Conservation (phyloP, 2,797 vertebrate genomes). For the Syndactyla subalaris region DNA sequence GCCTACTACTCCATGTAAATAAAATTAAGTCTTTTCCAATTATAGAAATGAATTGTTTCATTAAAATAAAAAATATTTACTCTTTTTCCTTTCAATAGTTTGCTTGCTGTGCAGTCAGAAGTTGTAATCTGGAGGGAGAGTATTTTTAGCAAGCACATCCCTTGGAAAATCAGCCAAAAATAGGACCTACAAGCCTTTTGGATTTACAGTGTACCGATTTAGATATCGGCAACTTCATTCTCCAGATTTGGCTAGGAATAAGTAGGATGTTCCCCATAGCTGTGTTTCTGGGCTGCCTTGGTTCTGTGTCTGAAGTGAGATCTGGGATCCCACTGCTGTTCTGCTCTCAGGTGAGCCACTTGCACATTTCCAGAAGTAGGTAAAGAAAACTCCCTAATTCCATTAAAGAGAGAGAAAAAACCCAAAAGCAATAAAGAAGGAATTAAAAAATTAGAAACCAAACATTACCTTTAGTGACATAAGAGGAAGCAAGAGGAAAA, state of each 20-base stretch:
- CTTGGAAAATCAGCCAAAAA: constrained; percentile 44
- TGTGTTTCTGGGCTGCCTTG: not conserved
- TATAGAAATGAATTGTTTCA: not conserved
- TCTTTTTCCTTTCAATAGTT: not conserved
- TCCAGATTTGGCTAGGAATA: not conserved
- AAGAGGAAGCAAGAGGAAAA: not conserved
- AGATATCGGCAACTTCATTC: constrained; percentile 5
- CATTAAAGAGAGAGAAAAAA: not conserved
- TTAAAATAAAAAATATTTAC: not conserved
- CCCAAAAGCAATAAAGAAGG: not conserved
- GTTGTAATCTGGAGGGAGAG: not conserved
- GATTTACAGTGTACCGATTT: constrained; percentile 16
- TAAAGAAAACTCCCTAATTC: not conserved
- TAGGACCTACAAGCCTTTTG: not conserved
- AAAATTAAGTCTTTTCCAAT: not conserved
- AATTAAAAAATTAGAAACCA: not conserved
- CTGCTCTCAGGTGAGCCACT: not conserved
- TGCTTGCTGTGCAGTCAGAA: not conserved
- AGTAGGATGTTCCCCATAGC: not conserved
- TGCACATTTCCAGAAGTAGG: not conserved
- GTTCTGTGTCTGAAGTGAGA: not conserved
- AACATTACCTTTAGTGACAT: not conserved
- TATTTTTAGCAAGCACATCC: constrained; percentile 44
- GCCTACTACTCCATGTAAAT: not conserved
- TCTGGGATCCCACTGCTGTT: not conserved